phyloP scores from a whole-genome alignment of 2,888 invertebrate species.

The Nematopogon swammerdamellus region DNA sequence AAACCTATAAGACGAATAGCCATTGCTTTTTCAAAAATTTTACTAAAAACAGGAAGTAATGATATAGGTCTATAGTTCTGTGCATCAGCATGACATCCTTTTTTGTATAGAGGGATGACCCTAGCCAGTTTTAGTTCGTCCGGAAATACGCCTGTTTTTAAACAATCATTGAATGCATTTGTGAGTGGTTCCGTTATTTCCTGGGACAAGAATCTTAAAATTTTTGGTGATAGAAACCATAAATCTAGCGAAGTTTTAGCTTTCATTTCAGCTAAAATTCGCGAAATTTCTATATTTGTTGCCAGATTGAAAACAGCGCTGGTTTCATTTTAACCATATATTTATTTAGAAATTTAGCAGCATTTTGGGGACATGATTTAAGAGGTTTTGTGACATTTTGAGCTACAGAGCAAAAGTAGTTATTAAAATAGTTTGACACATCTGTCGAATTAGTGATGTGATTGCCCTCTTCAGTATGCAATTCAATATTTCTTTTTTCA shows the following conservation, averaged over 20 bases:
- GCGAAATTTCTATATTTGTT: not conserved
- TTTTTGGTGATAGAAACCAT: not conserved
- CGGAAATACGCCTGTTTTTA: conserved; percentile 7
- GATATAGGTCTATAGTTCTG: conserved; percentile 10
- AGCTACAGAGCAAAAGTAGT: not conserved
- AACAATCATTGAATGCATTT: conserved; percentile 6
- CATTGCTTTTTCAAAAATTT: conserved; percentile 8
- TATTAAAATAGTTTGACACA: not conserved
- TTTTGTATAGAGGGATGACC: conserved; percentile 10
- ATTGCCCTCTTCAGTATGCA: not conserved
- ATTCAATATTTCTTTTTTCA: not conserved
- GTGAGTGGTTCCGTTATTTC: conserved; percentile 2
- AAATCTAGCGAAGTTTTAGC: not conserved
- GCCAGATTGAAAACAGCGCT: not conserved
- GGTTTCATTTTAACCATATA: not conserved
- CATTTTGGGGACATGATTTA: not conserved
- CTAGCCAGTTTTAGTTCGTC: conserved; percentile 8
- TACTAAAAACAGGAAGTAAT: conserved; percentile 8
- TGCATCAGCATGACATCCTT: conserved; percentile 4
- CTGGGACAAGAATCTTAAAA: not conserved
- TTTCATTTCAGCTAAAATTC: not conserved
- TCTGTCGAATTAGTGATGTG: not conserved
- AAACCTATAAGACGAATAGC: conserved; percentile 5
- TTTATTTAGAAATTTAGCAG: not conserved
- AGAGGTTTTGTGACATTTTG: not conserved